Evolutionary conservation across 2,113 vertebrate species (phyloP).

Genomic region (Trachemys scripta): DNA sequence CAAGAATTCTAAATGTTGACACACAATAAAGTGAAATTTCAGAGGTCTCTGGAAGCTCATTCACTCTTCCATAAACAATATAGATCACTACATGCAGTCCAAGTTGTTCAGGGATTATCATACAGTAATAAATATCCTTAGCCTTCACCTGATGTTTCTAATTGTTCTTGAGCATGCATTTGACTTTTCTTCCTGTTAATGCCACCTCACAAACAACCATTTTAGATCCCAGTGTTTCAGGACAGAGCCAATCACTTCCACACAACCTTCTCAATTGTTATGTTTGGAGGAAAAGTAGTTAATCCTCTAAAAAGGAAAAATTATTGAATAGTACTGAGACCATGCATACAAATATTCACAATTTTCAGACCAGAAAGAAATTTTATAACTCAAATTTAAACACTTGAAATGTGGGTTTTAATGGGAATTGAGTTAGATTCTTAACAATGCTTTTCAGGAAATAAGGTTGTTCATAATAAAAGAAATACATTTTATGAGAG

Average conservation of each 20-base stretch:
- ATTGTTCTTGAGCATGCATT: neutral
- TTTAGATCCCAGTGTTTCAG: rapidly evolving
- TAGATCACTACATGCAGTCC: neutral
- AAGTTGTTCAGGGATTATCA: neutral
- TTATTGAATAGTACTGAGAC: neutral
- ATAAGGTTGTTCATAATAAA: neutral
- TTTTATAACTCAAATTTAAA: neutral
- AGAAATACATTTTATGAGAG: neutral
- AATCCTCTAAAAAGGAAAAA: neutral
- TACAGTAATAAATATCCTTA: neutral
- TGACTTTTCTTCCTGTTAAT: neutral
- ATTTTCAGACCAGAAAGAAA: neutral
- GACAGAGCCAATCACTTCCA: neutral
- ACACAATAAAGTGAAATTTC: neutral
- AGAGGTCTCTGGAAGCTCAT: neutral
- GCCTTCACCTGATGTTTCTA: neutral
- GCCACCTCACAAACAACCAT: rapidly evolving
- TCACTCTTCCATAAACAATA: neutral
- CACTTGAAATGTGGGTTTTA: neutral
- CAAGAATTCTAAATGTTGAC: neutral
- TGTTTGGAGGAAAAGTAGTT: neutral
- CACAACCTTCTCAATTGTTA: neutral
- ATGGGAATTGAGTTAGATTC: neutral
- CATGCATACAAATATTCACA: neutral
- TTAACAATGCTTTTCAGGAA: neutral